Conservation (phyloP, 1,140 invertebrate genomes). For the Aphelinus atriplicis region DNA sequence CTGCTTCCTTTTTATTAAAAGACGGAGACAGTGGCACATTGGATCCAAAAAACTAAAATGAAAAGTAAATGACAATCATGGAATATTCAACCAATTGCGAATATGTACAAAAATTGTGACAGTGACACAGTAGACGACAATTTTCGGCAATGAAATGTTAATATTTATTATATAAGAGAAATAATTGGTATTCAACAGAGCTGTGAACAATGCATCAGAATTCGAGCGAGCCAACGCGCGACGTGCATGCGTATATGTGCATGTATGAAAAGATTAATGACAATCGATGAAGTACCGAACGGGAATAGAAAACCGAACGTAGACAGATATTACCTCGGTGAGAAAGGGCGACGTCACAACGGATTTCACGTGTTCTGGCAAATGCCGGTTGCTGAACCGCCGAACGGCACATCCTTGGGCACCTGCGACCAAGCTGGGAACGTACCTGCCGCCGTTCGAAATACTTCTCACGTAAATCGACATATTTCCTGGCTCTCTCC, state of each 20-base stretch:
- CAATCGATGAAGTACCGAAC: background rate
- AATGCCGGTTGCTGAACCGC: slow-evolving; percentile 39
- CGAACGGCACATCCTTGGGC: background rate
- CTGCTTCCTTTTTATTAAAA: background rate
- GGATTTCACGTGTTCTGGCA: slow-evolving; percentile 48
- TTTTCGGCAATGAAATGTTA: background rate
- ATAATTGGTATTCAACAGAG: slow-evolving; percentile 44
- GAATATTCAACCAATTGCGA: background rate
- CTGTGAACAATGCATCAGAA: background rate
- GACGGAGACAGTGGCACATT: slow-evolving; percentile 10
- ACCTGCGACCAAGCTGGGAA: slow-evolving; percentile 42
- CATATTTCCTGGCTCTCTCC: slow-evolving; percentile 44
- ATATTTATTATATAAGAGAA: slow-evolving; percentile 48
- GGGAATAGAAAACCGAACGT: slow-evolving; percentile 1
- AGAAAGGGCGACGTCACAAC: slow-evolving; percentile 41
- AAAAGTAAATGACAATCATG: no score
- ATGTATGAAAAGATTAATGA: background rate
- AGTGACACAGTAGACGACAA: no score
- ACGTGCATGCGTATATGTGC: no score
- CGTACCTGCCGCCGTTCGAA: slow-evolving; percentile 49
- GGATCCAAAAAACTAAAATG: slow-evolving; percentile 43
- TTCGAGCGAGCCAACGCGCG: background rate
- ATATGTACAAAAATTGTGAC: background rate
- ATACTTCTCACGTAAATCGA: slow-evolving; percentile 54
- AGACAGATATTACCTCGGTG: slow-evolving; percentile 47